phyloP scores from a whole-genome alignment of 2,113 vertebrate genomes.

The Fregetta grallaria region DNA sequence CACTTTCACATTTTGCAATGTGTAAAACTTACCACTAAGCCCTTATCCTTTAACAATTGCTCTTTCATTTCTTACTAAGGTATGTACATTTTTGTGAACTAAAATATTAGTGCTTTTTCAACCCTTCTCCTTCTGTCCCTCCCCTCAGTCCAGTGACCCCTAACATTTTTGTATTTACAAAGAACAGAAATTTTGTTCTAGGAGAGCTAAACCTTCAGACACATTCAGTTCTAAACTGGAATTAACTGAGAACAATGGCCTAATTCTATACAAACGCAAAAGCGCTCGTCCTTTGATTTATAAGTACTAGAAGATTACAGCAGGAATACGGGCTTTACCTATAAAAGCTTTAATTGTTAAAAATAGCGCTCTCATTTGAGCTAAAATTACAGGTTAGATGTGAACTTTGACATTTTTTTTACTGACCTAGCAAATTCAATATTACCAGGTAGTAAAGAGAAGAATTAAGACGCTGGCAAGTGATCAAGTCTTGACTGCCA shows the following conservation, averaged over 20 bases:
- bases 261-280: background rate
- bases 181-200: background rate
- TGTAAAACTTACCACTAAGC: constrained; percentile 24
- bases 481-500: background rate
- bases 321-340: background rate
- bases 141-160: constrained; percentile 18
- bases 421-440: background rate
- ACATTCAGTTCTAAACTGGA: background rate
- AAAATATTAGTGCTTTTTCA: constrained; percentile 41
- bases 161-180: background rate
- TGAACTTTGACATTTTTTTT: background rate
- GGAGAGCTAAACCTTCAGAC: background rate
- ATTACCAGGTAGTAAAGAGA: background rate
- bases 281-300: background rate
- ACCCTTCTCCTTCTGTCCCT: constrained; percentile 5
- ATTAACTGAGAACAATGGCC: background rate
- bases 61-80: constrained; percentile 63
- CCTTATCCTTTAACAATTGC: constrained; percentile 59
- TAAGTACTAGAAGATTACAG: background rate
- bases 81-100: constrained; percentile 61
- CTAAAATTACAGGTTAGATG: background rate
- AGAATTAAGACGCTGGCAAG: background rate
- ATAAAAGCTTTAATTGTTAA: background rate
- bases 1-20: constrained; percentile 14
- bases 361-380: background rate